These are phyloP conservation scores for Pipa parva DNA, from an alignment of 2,113 vertebrate genomes.

Conservation along the genomic window DNA sequence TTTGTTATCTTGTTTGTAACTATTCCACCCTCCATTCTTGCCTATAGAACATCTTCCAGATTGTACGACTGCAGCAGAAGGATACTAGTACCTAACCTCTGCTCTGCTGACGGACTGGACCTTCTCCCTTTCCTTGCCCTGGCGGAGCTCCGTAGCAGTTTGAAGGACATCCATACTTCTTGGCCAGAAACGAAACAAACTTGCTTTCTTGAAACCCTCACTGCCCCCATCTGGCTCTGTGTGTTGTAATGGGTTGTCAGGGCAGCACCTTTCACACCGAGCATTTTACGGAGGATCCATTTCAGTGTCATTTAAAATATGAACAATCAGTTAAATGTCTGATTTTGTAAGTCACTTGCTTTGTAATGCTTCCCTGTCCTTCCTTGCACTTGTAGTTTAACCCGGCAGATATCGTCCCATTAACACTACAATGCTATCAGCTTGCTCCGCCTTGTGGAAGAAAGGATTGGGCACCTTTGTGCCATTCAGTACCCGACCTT, in stretches of 20 bases:
- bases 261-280: neutral
- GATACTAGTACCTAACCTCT: slow-evolving; percentile 76
- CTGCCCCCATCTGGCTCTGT: slow-evolving; percentile 1
- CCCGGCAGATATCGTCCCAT: neutral
- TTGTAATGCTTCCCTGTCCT: neutral
- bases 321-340: neutral
- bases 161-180: slow-evolving; percentile 48
- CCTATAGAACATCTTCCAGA: slow-evolving; percentile 92
- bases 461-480: too few species aligned
- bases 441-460: too few species aligned
- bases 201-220: slow-evolving; percentile 3
- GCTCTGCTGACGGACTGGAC: neutral
- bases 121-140: slow-evolving; percentile 22
- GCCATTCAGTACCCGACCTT: too few species aligned
- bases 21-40: slow-evolving; percentile 20
- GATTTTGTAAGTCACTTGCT: neutral
- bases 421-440: slow-evolving; percentile 17
- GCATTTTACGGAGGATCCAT: slow-evolving; percentile 17
- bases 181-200: slow-evolving; percentile 41
- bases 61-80: slow-evolving; percentile 84
- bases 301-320: slow-evolving; percentile 12
- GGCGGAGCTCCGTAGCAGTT: slow-evolving; percentile 51
- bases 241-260: neutral
- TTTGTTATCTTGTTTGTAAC: neutral
- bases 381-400: slow-evolving; percentile 15